Evolutionary conservation across 1,140 invertebrate genomes (phyloP), one percentile per base, ranked within the genome.

Genomic region (Cyclargus thomasi): DNA sequence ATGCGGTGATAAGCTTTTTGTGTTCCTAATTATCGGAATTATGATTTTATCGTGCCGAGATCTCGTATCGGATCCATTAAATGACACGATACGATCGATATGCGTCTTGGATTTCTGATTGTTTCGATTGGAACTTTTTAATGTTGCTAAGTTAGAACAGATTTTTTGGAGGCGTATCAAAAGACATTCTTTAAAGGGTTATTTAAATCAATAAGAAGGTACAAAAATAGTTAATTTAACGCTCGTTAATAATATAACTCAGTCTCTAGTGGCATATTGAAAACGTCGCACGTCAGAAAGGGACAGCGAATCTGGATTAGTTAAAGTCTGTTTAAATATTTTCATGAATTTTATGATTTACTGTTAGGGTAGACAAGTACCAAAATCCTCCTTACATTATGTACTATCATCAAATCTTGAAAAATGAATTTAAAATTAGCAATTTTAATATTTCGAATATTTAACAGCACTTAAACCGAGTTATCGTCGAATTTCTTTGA

Each of bases 1-100:
- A 47, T 47, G 39, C 39, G 39, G 39, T 47, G 39, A 47, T 47
- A 47, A 47, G 39, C 39, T 47, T 47, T 47, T 47, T 47, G 39
- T 47, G 14, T 11, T 35, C 5, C 2, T 47, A 47, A 47, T 47
- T 47, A 47, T 47, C 14, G 39, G 39, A 47, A 47, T 47, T 47
- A 47, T 47, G 39, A 47, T 47, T 47, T 47, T 47, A 47, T 47
- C 39, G 10, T 16, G 14, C 10, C 39, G 39, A 47, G 39, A 47
- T 47, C 10, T 47, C 39, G 29, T 29, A 47, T 47, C 39, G 39
- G 39, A 47, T 47, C 39, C 39, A 47, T 47, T 47, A 47, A 14
- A 47, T 14, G 14, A 47, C 14, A 47, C 39, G 39, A 47, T 47
- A 14, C 11, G 39, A 47, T 47, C 39, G 14, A 4, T 8, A 47